These are phyloP conservation scores for Lasius platythorax DNA, from an alignment of 2,888 invertebrate genomes.

Conservation along the genomic window DNA sequence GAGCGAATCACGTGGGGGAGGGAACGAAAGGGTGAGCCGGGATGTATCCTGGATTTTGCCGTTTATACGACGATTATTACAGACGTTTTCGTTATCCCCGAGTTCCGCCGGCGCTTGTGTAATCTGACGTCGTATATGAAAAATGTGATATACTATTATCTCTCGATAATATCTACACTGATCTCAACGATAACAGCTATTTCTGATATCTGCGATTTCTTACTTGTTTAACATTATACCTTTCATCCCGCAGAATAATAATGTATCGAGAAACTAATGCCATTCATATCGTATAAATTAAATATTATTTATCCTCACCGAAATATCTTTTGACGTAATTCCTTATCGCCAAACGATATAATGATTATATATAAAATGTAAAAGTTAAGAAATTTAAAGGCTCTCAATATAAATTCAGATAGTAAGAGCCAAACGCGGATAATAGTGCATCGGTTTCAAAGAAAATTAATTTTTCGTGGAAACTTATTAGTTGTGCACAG, in stretches of 20 bases:
- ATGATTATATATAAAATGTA: background rate
- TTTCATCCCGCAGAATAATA: background rate
- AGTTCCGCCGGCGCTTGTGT: background rate
- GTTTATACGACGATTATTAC: slow-evolving; percentile 67
- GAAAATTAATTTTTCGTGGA: no score
- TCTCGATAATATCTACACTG: background rate
- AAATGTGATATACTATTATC: background rate
- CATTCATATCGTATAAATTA: background rate
- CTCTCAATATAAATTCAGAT: no score
- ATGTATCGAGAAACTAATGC: background rate
- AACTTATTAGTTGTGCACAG: no score
- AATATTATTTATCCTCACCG: background rate
- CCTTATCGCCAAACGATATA: background rate
- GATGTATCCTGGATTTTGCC: slow-evolving; percentile 69
- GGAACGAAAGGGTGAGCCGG: slow-evolving; percentile 29
- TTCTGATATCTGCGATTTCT: background rate
- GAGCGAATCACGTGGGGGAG: slow-evolving; percentile 64
- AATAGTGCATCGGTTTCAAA: no score
- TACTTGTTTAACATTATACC: background rate
- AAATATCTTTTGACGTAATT: background rate
- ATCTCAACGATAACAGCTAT: background rate
- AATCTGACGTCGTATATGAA: slow-evolving; percentile 18
- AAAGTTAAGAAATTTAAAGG: no score
- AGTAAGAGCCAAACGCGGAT: no score
- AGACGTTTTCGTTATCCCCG: slow-evolving; percentile 57